phyloP scores from a whole-genome alignment of 1,140 invertebrate genomes.

The Drosophila yakuba region DNA sequence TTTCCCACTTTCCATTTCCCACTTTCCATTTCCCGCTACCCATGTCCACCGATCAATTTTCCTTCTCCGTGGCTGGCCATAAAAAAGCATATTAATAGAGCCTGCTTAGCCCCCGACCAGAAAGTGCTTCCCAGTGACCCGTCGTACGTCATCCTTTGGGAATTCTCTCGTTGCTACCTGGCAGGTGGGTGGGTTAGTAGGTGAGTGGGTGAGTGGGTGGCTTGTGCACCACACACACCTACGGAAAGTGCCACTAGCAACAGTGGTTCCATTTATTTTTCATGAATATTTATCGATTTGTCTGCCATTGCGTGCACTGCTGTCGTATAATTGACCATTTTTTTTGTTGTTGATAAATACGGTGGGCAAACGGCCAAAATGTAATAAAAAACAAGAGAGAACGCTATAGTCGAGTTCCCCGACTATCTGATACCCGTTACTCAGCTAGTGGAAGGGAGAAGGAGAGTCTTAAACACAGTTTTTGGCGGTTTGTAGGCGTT shows the following conservation, averaged over 20 bases:
- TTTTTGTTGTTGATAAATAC: background rate
- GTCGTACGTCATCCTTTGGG: conserved; percentile 69
- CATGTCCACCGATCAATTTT: conserved; percentile 34
- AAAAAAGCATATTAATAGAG: conserved; percentile 67
- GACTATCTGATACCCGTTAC: too few species aligned
- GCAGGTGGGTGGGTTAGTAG: background rate
- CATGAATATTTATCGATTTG: conserved; percentile 81
- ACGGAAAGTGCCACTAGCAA: conserved; percentile 23
- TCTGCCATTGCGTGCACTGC: conserved; percentile 53
- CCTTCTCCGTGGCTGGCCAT: conserved; percentile 12
- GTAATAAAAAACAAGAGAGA: too few species aligned
- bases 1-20: background rate
- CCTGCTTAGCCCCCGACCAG: conserved; percentile 10
- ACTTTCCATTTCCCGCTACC: background rate
- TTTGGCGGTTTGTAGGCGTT: too few species aligned
- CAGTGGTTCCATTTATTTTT: conserved; percentile 65
- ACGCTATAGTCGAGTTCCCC: too few species aligned
- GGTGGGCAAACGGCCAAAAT: background rate
- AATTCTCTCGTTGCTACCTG: conserved; percentile 17
- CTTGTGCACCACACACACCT: background rate
- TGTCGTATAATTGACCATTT: conserved; percentile 25
- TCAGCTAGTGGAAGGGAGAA: too few species aligned
- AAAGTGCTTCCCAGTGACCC: conserved; percentile 12
- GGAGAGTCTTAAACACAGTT: too few species aligned
- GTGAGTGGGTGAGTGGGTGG: background rate